phyloP scores from a whole-genome alignment of 1,140 invertebrate genomes.

The Ptiloglossa arizonensis region DNA sequence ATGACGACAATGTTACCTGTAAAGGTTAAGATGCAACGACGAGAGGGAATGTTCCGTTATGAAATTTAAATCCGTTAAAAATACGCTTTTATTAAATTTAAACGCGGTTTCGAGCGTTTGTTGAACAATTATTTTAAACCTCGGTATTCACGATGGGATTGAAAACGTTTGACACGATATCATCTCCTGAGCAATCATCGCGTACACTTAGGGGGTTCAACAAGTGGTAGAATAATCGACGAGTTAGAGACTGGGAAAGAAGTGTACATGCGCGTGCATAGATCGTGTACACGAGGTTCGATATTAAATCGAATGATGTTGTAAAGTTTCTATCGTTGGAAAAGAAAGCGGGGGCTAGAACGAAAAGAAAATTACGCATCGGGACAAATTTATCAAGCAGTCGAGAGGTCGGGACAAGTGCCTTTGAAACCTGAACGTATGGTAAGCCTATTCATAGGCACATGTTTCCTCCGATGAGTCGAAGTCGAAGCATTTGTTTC shows the following conservation, averaged over 20 bases:
- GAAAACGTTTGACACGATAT: not conserved
- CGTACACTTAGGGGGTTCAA: not conserved
- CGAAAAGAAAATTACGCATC: conserved; percentile 4
- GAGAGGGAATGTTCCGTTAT: too few species aligned
- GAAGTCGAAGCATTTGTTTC: not conserved
- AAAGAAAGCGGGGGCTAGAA: not conserved
- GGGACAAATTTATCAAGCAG: conserved; percentile 11
- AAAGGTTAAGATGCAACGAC: too few species aligned
- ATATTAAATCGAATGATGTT: conserved; percentile 2
- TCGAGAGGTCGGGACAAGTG: conserved; percentile 14
- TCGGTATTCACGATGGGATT: too few species aligned
- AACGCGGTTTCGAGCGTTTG: too few species aligned
- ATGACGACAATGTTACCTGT: too few species aligned
- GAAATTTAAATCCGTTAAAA: too few species aligned
- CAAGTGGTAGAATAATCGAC: not conserved
- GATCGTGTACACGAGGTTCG: not conserved
- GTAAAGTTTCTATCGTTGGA: not conserved
- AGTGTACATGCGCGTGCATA: not conserved
- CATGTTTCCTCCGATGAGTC: not conserved
- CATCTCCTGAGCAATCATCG: not conserved
- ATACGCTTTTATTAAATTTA: too few species aligned
- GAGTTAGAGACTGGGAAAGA: not conserved
- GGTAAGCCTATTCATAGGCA: conserved; percentile 21
- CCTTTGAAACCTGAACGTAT: conserved; percentile 3
- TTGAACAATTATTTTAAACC: too few species aligned